Percentiles rank a stretch among this genome's conserved stretches.
phyloP scores from a whole-genome alignment of 2,113 vertebrate species.

The Anguilla rostrata region DNA sequence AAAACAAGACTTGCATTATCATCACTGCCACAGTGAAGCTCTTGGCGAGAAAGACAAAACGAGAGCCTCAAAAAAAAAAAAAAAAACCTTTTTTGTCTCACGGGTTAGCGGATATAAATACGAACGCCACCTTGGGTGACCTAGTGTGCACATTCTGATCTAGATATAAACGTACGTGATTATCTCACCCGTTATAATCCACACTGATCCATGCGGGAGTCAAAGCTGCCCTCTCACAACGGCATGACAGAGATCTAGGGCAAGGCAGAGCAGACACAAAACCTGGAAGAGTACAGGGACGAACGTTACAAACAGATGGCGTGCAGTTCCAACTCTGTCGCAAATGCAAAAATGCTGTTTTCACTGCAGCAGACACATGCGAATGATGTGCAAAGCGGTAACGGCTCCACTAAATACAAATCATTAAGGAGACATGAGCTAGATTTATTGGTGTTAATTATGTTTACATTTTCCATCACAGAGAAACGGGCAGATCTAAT shows the following conservation, averaged over 20 bases:
- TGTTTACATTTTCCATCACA: neutral
- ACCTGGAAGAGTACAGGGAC: neutral
- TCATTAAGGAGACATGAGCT: neutral
- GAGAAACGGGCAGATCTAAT: neutral
- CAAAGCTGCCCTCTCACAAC: constrained; percentile 1
- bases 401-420: neutral
- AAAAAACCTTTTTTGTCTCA: neutral
- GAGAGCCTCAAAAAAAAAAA: neutral
- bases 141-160: constrained; percentile 19
- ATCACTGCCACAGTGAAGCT: no score
- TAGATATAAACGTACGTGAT: constrained; percentile 30
- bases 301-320: neutral
- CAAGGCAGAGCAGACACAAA: neutral
- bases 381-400: neutral
- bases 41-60: neutral
- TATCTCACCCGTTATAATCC: constrained; percentile 15
- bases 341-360: neutral
- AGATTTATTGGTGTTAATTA: neutral
- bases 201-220: neutral
- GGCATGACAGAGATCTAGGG: neutral
- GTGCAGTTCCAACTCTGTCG: neutral
- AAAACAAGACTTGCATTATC: no score
- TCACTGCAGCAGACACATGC: neutral
- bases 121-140: constrained; percentile 13
- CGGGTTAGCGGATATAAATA: neutral